Conservation (phyloP, 1,140 invertebrate genomes). For the Coelopa frigida region DNA sequence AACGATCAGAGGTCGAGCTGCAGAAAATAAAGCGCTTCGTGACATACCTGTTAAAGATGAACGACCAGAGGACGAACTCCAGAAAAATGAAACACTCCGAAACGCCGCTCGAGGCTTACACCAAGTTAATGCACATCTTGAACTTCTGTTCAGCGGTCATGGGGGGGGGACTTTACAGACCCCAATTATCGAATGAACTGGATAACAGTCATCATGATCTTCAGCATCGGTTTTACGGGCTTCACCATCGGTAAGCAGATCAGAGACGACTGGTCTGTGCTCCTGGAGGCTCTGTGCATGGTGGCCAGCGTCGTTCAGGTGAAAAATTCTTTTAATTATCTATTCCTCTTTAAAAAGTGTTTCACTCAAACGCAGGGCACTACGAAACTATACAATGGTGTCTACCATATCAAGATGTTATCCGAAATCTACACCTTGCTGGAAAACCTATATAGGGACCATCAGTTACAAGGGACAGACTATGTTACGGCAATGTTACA, state of each 20-base stretch:
- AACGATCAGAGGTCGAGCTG: too few species aligned
- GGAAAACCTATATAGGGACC: conserved; percentile 11
- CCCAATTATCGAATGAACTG: conserved; percentile 17
- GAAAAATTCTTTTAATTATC: too few species aligned
- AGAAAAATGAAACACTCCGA: too few species aligned
- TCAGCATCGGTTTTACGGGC: conserved; percentile 13
- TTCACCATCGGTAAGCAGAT: conserved; percentile 12
- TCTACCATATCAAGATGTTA: neutral
- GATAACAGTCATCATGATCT: conserved; percentile 7
- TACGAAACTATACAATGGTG: conserved; percentile 15
- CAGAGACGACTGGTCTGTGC: conserved; percentile 15
- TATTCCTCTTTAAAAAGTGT: too few species aligned
- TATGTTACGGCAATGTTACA: conserved; percentile 8
- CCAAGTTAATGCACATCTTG: too few species aligned
- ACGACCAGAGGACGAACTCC: too few species aligned
- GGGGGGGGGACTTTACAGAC: conserved; percentile 18
- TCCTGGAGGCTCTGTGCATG: conserved; percentile 17
- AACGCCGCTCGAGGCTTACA: too few species aligned
- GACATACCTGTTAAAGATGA: too few species aligned
- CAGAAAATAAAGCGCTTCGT: too few species aligned
- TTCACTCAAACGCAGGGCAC: too few species aligned
- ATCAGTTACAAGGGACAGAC: conserved; percentile 9
- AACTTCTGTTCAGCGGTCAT: too few species aligned
- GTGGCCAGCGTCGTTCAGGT: conserved; percentile 16
- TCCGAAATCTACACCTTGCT: neutral